Evolutionary conservation across 2,888 invertebrate genomes (phyloP).

Genomic region (Geotrupes spiniger): DNA sequence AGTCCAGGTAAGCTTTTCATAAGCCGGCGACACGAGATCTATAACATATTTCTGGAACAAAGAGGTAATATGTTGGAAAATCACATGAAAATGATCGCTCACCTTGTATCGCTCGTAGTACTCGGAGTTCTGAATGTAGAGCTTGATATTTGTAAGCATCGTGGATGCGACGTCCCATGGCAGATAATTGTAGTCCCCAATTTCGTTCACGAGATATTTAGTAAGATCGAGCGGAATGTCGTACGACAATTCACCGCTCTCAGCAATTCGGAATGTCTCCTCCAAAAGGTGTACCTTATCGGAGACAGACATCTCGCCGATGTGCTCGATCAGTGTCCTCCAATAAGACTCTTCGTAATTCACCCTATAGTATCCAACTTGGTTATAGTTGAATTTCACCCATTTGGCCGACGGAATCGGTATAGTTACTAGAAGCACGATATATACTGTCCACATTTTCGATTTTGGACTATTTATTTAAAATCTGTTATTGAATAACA

Average conservation of each 20-base stretch:
- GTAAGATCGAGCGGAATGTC: slow-evolving; percentile 67
- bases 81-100: slow-evolving; percentile 23
- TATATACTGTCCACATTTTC: too few species aligned
- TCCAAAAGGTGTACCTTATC: slow-evolving; percentile 80
- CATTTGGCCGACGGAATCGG: slow-evolving; percentile 55
- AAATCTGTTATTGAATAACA: too few species aligned
- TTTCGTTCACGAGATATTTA: slow-evolving; percentile 66
- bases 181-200: slow-evolving; percentile 62
- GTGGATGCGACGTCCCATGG: slow-evolving; percentile 73
- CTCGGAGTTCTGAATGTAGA: slow-evolving; percentile 56
- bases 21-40: slow-evolving; percentile 57
- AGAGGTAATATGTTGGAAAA: neutral
- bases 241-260: slow-evolving; percentile 66
- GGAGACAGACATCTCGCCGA: slow-evolving; percentile 56
- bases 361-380: slow-evolving; percentile 85
- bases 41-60: slow-evolving; percentile 62
- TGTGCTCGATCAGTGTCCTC: slow-evolving; percentile 52
- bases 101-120: slow-evolving; percentile 56
- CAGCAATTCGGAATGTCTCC: slow-evolving; percentile 79
- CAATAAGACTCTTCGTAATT: slow-evolving; percentile 74
- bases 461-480: too few species aligned
- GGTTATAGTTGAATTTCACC: slow-evolving; percentile 83
- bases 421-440: slow-evolving; percentile 47
- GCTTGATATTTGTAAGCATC: slow-evolving; percentile 51
- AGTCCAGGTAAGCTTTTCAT: slow-evolving; percentile 63